Evolutionary conservation across 2,113 vertebrate species (phyloP).

Genomic region (Bujurquina vittata): DNA sequence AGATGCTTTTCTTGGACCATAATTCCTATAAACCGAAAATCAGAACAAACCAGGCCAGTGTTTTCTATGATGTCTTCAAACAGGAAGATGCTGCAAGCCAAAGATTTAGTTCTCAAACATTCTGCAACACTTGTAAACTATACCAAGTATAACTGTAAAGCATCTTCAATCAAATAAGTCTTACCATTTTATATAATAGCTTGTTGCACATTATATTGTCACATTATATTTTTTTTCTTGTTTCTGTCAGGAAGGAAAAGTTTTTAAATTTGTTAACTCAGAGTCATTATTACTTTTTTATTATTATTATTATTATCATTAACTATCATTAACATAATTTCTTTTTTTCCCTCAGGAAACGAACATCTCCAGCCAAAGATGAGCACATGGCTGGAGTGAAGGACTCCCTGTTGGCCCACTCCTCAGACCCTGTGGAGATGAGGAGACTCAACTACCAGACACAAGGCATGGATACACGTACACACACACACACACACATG

Average conservation of each 20-base stretch:
- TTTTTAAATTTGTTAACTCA: background rate
- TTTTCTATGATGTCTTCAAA: background rate
- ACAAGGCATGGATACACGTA: conserved; percentile 82
- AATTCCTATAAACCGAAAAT: background rate
- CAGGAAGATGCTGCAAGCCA: rapidly evolving
- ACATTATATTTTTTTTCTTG: background rate
- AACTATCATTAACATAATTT: too few relatives aligned
- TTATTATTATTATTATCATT: background rate
- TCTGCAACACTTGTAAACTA: background rate
- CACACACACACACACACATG: background rate
- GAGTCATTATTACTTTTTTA: background rate
- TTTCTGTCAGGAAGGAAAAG: background rate
- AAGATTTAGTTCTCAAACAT: background rate
- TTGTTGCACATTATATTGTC: rapidly evolving
- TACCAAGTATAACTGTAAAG: background rate
- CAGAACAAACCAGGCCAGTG: too few relatives aligned
- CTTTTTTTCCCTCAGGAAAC: conserved; percentile 83
- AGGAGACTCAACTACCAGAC: conserved; percentile 95
- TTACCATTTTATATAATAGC: rapidly evolving
- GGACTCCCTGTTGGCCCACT: conserved; percentile 88
- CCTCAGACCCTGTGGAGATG: conserved; percentile 95
- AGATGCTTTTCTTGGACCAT: background rate
- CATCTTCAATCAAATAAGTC: background rate
- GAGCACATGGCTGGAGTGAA: conserved; percentile 89
- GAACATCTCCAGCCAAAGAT: conserved; percentile 90